Evolutionary conservation across 2,113 vertebrate genomes (phyloP), one percentile per base, ranked within the genome.

Genomic region (Colinus virginianus): DNA sequence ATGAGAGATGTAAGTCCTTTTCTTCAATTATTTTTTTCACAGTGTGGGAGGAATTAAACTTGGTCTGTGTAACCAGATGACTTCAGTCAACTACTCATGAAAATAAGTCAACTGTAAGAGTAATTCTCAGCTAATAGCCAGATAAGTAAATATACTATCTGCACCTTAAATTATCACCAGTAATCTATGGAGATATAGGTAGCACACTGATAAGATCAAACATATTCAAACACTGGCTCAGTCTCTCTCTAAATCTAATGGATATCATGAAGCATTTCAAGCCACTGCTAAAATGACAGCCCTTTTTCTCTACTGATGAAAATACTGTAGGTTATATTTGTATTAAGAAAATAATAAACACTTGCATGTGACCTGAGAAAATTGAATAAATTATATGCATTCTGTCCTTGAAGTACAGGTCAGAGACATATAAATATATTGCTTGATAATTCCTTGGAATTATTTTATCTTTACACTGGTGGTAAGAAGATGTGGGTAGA

Each of bases 71-170:
- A 92, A 30, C 2, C 1, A 2, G 30, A 69, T 81, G 2, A 58
- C 43, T 85, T 88, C 49, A 88, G 48, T 90, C 36, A 95, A 59
- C 55, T 93, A 88, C 92, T 91, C 49, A 87, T 58, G 74, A 91
- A 78, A 94, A 46, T 7, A 78, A 15, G 68, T 94, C 59, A 93
- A 62, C 66, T 43, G 55, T 71, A 94, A 93, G 46, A 93, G 8
- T 7, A 66, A 6, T 56, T 82, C 43, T 72, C 91, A 80, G 69
- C 87, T 16, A 86, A 80, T 11, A 87, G 9, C 30, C 53, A 86
- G 69, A 20, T 25, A 85, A 70, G 59, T 61, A 88, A 91, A 88
- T 93, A 91, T 21, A 10, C 21, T 20, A 77, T 68, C 67, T 91
- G 62, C 36, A 9, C 38, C 45, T 80, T 78, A 78, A 72, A 76